Evolutionary conservation across 2,888 invertebrate genomes (phyloP).

Genomic region (Heterodera filipjevi): DNA sequence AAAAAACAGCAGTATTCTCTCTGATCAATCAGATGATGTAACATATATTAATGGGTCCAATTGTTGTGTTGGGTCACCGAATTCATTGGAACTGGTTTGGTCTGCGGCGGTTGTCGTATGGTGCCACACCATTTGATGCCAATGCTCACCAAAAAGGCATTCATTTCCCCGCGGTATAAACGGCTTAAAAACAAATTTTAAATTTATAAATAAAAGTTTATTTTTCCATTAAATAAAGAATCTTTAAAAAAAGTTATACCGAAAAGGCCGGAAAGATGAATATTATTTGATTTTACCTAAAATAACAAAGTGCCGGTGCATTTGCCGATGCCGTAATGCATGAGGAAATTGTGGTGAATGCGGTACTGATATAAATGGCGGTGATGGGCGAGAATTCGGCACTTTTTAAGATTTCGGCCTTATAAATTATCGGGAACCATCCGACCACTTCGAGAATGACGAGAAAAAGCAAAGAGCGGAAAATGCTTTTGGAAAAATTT

Average conservation of each 20-base stretch:
- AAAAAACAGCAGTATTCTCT: no score
- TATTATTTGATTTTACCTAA: not conserved
- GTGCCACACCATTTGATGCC: no score
- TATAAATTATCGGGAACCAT: not conserved
- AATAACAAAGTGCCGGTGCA: constrained; percentile 5
- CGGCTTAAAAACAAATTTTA: not conserved
- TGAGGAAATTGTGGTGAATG: not conserved
- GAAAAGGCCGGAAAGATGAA: not conserved
- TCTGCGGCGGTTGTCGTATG: no score
- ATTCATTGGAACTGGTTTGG: no score
- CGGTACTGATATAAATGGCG: not conserved
- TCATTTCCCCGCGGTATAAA: not conserved
- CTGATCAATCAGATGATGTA: no score
- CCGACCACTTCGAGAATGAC: not conserved
- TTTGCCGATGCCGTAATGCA: constrained; percentile 3
- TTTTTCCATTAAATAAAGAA: not conserved
- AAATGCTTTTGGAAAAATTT: constrained; percentile 8
- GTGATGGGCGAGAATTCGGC: not conserved
- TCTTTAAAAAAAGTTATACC: no score
- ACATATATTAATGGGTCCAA: no score
- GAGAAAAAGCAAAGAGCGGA: not conserved
- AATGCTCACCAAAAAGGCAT: not conserved
- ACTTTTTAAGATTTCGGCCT: not conserved
- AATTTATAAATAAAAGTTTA: not conserved
- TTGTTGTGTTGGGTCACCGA: no score